Conservation (phyloP, 2,888 invertebrate genomes). For the Epirrhoe tristata region DNA sequence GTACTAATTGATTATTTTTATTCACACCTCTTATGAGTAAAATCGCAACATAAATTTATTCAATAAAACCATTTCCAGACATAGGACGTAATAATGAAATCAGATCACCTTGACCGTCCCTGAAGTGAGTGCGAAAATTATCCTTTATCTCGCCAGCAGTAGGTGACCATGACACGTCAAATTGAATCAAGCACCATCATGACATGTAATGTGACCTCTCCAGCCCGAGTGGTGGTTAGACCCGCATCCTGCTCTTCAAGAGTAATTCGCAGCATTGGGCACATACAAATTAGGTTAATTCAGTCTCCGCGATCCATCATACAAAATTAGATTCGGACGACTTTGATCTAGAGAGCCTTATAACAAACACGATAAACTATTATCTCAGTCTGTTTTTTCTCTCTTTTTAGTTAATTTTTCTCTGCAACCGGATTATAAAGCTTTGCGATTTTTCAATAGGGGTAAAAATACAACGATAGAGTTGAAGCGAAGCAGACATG, state of each 20-base stretch:
- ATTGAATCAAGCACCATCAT: constrained; percentile 8
- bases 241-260: constrained; percentile 33
- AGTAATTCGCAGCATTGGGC: constrained; percentile 20
- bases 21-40: no score
- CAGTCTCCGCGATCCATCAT: constrained; percentile 16
- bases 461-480: background rate
- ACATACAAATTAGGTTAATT: constrained; percentile 23
- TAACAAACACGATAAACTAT: background rate
- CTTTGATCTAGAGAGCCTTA: constrained; percentile 4
- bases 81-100: background rate
- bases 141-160: background rate
- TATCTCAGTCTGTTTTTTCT: background rate
- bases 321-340: constrained; percentile 12
- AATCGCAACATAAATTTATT: no score
- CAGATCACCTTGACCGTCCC: background rate
- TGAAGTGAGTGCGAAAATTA: background rate
- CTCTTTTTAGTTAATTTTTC: background rate
- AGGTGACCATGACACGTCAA: constrained; percentile 11
- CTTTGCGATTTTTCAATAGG: background rate
- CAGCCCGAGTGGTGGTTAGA: constrained; percentile 29
- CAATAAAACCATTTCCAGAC: no score
- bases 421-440: background rate
- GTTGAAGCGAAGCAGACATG: background rate
- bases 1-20: no score
- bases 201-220: constrained; percentile 9